A percentile compares a stretch with the other conserved stretches of the same genome.
These are phyloP conservation scores for Malachius bipustulatus DNA, from an alignment of 2,888 invertebrate species.

Conservation along the genomic window DNA sequence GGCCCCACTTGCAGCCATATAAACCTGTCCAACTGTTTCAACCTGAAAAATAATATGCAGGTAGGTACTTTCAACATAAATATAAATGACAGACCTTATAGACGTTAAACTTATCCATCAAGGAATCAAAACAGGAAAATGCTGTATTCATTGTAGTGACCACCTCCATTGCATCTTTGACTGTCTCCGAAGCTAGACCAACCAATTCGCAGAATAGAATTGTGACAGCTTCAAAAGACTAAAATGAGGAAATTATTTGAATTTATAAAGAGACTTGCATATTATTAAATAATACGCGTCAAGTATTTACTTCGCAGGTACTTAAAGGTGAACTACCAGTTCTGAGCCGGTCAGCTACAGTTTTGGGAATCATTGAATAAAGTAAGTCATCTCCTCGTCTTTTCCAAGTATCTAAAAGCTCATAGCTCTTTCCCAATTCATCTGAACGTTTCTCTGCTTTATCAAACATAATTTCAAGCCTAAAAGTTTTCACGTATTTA, in stretches of 20 bases:
- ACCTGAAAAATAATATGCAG: slow-evolving; percentile 57
- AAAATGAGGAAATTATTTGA: slow-evolving; percentile 21
- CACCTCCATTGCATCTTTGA: slow-evolving; percentile 56
- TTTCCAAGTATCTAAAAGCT: slow-evolving; percentile 72
- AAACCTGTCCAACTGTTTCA: slow-evolving; percentile 78
- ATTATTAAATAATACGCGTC: not conserved
- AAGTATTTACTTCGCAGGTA: slow-evolving; percentile 59
- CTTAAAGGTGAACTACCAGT: slow-evolving; percentile 60
- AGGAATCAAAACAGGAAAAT: slow-evolving; percentile 69
- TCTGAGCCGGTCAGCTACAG: slow-evolving; percentile 66
- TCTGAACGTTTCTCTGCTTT: slow-evolving; percentile 64
- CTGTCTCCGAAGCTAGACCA: slow-evolving; percentile 43
- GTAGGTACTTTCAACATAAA: too few species aligned
- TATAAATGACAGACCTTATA: too few species aligned
- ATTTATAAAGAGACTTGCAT: not conserved
- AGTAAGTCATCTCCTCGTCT: slow-evolving; percentile 70
- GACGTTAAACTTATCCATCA: slow-evolving; percentile 69
- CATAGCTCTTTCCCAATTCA: slow-evolving; percentile 63
- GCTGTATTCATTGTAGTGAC: slow-evolving; percentile 73
- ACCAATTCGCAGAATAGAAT: slow-evolving; percentile 64
- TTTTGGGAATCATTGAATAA: slow-evolving; percentile 82
- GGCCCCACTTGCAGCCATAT: slow-evolving; percentile 83
- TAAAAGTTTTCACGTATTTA: too few species aligned
- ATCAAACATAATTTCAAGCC: slow-evolving; percentile 67
- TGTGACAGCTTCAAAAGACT: slow-evolving; percentile 64